Conservation (phyloP, 2,888 invertebrate genomes). For the Sarcophaga subvicina region DNA sequence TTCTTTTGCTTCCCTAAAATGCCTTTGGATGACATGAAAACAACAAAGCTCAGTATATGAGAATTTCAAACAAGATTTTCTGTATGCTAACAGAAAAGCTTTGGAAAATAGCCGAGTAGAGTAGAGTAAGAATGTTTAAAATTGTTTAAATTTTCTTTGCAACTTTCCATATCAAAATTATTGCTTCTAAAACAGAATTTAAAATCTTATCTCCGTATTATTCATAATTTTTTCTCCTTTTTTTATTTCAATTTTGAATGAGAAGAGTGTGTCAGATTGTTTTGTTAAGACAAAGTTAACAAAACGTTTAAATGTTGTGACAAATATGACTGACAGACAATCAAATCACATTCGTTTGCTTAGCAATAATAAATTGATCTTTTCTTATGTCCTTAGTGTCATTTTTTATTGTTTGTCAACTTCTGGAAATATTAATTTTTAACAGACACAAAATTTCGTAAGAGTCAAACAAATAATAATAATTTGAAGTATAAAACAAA, state of each 20-base stretch:
- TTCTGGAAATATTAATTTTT: not conserved
- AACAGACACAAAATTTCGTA: slow-evolving; percentile 16
- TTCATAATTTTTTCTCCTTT: too few relatives aligned
- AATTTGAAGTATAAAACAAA: slow-evolving; percentile 9
- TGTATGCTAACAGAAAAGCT: not conserved
- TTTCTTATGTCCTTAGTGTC: not conserved
- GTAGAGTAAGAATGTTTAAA: too few relatives aligned
- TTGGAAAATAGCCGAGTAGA: not conserved
- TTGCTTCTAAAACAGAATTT: too few relatives aligned
- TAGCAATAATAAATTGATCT: not conserved
- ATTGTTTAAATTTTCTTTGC: too few relatives aligned
- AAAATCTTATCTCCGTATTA: too few relatives aligned
- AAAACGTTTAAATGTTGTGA: too few relatives aligned
- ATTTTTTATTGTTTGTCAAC: too few relatives aligned
- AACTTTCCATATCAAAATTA: too few relatives aligned
- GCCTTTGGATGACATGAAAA: not conserved
- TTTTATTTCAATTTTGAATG: too few relatives aligned
- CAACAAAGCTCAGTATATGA: not conserved
- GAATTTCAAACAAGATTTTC: not conserved
- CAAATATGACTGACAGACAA: not conserved
- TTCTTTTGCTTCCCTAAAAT: not conserved
- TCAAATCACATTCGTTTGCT: not conserved
- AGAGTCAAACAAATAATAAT: slow-evolving; percentile 53
- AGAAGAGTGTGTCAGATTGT: too few relatives aligned
- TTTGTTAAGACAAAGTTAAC: too few relatives aligned